These are phyloP conservation scores for Cryptomyrus ogoouensis DNA, from an alignment of 2,113 vertebrate genomes.

Conservation along the genomic window DNA sequence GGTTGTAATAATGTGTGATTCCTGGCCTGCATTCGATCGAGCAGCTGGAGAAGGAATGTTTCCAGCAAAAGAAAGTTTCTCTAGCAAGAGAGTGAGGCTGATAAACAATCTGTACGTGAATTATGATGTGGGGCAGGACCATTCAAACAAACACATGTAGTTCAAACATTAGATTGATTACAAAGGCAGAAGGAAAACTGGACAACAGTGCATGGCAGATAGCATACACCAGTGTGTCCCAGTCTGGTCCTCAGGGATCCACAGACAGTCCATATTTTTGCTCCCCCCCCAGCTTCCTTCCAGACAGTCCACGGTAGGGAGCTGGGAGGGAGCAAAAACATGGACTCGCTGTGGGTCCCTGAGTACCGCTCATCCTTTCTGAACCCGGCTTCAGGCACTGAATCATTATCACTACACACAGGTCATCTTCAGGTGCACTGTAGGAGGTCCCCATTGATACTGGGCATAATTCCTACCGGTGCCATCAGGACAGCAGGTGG, in stretches of 20 bases:
- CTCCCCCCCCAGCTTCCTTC: too few relatives aligned
- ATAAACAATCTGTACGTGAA: not conserved
- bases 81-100: not conserved
- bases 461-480: not conserved
- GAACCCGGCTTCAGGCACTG: not conserved
- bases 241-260: too few relatives aligned
- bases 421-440: not conserved
- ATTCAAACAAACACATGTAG: not conserved
- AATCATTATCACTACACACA: not conserved
- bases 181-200: not conserved
- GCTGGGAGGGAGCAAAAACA: not conserved
- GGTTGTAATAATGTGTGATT: not conserved
- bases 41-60: not conserved
- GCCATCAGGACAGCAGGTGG: not conserved
- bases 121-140: not conserved
- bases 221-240: not conserved
- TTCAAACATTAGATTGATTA: not conserved
- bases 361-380: not conserved
- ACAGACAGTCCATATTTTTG: not conserved
- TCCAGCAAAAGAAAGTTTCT: not conserved
- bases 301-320: not conserved
- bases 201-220: not conserved
- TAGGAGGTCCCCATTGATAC: not conserved
- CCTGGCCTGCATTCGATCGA: not conserved
- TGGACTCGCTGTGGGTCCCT: not conserved